phyloP scores from a whole-genome alignment of 2,888 invertebrate species.

The Cephus nigrinus region DNA sequence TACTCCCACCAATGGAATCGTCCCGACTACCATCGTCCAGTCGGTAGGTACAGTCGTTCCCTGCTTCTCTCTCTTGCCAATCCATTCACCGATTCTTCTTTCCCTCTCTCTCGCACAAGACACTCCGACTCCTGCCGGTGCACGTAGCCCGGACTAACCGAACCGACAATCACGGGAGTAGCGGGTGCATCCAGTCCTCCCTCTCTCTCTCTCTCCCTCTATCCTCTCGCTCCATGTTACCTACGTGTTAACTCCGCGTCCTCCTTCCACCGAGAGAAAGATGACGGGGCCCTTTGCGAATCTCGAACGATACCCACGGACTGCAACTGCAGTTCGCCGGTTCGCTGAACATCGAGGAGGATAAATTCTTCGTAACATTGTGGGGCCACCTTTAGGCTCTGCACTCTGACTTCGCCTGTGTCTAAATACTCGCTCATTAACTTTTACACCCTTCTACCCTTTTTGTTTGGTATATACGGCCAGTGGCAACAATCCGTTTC shows the following conservation, averaged over 20 bases:
- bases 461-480: neutral
- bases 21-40: neutral
- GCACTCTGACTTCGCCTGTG: neutral
- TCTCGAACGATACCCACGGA: neutral
- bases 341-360: neutral
- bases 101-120: conserved; percentile 5
- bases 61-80: conserved; percentile 11
- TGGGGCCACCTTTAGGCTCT: neutral
- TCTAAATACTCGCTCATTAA: neutral
- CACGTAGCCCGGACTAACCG: neutral
- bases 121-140: neutral
- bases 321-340: neutral
- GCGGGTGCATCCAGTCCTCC: neutral
- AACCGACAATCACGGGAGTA: neutral
- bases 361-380: neutral
- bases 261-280: neutral
- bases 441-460: neutral
- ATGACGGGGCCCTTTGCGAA: neutral
- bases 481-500: neutral
- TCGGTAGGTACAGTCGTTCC: conserved; percentile 2
- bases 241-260: neutral
- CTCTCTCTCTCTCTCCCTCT: neutral
- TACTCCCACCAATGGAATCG: neutral
- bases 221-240: neutral
- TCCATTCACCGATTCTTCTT: neutral